These are phyloP conservation scores for Octodon degus DNA, from an alignment of 2,113 vertebrate genomes.

Conservation along the genomic window DNA sequence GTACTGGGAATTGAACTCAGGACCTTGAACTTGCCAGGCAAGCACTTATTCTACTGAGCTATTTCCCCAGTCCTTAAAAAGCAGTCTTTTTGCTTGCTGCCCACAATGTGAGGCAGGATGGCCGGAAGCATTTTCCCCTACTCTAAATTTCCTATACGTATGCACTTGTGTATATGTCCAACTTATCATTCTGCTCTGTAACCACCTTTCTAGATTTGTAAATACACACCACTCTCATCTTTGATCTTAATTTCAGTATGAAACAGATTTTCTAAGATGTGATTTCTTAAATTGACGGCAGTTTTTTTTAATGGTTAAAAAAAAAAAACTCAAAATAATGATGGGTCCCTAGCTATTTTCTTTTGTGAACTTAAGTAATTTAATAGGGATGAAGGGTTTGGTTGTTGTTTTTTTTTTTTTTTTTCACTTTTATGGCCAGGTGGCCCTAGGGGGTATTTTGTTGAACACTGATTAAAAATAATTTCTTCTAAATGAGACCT, in stretches of 20 bases:
- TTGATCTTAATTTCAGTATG: slow-evolving; percentile 85
- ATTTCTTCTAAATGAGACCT: slow-evolving; percentile 93
- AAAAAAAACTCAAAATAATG: slow-evolving; percentile 85
- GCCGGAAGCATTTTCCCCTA: not conserved
- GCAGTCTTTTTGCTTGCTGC: not conserved
- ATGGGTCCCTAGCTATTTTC: slow-evolving; percentile 86
- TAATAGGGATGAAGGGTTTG: slow-evolving; percentile 78
- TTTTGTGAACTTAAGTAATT: slow-evolving; percentile 88
- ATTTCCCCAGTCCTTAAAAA: not conserved
- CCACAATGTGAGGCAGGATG: not conserved
- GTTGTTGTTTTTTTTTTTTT: slow-evolving; percentile 49
- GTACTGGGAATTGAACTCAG: too few relatives aligned
- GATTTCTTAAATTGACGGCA: slow-evolving; percentile 86
- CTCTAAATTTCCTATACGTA: not conserved
- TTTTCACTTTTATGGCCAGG: slow-evolving; percentile 86
- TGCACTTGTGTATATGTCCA: not conserved
- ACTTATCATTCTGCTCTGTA: slow-evolving; percentile 49
- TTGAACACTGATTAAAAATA: slow-evolving; percentile 91
- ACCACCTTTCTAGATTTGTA: slow-evolving; percentile 67
- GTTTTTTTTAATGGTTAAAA: slow-evolving; percentile 86
- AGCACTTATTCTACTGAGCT: too few relatives aligned
- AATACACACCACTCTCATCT: slow-evolving; percentile 68
- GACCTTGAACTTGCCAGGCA: too few relatives aligned
- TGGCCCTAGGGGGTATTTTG: slow-evolving; percentile 90
- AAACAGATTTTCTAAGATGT: slow-evolving; percentile 84